These are phyloP conservation scores for Yponomeuta plumbellus DNA, from an alignment of 2,888 invertebrate genomes.

Conservation along the genomic window DNA sequence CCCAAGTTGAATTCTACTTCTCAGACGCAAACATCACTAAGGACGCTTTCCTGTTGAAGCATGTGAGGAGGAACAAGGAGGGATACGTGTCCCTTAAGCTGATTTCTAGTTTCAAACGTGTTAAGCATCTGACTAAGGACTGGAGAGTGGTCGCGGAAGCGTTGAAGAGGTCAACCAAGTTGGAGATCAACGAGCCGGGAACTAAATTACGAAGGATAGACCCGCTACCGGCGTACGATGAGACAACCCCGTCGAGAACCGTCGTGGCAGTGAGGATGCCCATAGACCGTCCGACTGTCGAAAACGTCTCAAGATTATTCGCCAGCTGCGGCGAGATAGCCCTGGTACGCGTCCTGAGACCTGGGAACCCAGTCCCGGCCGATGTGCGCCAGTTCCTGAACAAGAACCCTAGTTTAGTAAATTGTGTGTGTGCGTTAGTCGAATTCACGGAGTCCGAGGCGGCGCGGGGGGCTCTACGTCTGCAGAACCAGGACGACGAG, in stretches of 20 bases:
- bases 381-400: slow-evolving; percentile 94
- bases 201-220: slow-evolving; percentile 92
- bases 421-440: slow-evolving; percentile 91
- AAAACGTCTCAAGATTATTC: slow-evolving; percentile 94
- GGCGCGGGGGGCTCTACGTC: slow-evolving; percentile 86
- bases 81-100: slow-evolving; percentile 96
- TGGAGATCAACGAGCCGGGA: slow-evolving; percentile 93
- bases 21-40: slow-evolving; percentile 96
- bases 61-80: slow-evolving; percentile 95
- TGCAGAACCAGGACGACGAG: slow-evolving; percentile 75
- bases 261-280: slow-evolving; percentile 92
- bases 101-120: slow-evolving; percentile 95
- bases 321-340: slow-evolving; percentile 93
- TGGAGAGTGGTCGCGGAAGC: slow-evolving; percentile 95
- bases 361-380: slow-evolving; percentile 92
- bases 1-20: slow-evolving; percentile 96
- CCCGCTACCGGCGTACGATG: slow-evolving; percentile 91
- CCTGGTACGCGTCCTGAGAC: slow-evolving; percentile 89
- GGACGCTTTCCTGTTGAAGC: slow-evolving; percentile 96
- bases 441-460: slow-evolving; percentile 93
- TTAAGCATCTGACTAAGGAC: slow-evolving; percentile 95
- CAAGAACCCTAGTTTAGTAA: slow-evolving; percentile 91
- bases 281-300: slow-evolving; percentile 89
- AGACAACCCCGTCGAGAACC: slow-evolving; percentile 94
- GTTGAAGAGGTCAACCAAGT: slow-evolving; percentile 83